These are phyloP conservation scores for Mus spretus DNA, from an alignment of 2,797 vertebrate genomes.

Conservation along the genomic window DNA sequence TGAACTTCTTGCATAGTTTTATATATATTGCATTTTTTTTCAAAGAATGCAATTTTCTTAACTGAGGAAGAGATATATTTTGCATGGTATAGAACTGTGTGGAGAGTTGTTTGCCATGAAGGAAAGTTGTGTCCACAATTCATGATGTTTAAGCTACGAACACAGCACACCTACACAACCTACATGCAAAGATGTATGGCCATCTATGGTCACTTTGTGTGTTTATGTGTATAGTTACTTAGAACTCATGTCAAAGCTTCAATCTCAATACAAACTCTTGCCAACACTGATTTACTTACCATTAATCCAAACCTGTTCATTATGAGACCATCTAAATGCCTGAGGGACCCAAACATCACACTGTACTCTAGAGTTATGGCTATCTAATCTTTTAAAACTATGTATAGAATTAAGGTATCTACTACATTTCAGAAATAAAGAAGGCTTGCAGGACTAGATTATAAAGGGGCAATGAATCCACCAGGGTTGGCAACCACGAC, in stretches of 20 bases:
- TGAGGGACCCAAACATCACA: background rate
- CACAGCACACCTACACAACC: background rate
- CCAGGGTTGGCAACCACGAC: fast-evolving
- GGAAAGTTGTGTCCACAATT: conserved; percentile 3
- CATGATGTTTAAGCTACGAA: background rate
- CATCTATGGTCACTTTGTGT: background rate
- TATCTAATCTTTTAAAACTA: conserved; percentile 16
- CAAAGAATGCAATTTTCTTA: conserved; percentile 13
- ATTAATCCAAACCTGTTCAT: background rate
- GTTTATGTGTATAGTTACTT: background rate
- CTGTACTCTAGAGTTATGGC: background rate
- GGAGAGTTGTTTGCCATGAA: background rate
- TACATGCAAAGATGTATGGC: background rate
- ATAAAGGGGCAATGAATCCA: background rate
- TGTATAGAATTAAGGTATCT: background rate
- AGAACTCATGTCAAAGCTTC: background rate
- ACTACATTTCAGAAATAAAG: conserved; percentile 25
- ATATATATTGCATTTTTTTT: background rate
- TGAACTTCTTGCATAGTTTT: background rate
- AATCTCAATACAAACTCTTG: background rate
- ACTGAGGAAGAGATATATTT: conserved; percentile 7
- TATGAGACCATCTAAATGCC: background rate
- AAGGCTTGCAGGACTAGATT: background rate
- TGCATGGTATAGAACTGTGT: background rate
- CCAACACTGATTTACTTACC: background rate